Evolutionary conservation across 2,888 invertebrate genomes (phyloP), one percentile per base, ranked within the genome.

Genomic region (Yponomeuta cagnagella): DNA sequence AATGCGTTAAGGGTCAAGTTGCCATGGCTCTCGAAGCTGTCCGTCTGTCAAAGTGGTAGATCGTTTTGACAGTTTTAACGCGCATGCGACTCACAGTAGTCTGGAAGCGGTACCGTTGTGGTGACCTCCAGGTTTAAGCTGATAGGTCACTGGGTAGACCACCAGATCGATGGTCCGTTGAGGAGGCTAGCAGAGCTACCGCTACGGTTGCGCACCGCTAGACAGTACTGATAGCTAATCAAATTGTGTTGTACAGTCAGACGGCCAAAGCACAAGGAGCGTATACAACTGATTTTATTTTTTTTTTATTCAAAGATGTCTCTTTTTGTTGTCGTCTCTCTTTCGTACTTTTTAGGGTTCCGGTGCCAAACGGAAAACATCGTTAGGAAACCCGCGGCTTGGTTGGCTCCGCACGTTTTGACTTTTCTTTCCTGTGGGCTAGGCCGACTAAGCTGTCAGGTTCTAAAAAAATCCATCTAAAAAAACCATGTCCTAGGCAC

Each of bases 11-110:
- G 65, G 31, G 33, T 65, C 31, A 65, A 12, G 30, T 65, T 33
- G 65, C 33, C 2, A 10, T 12, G 65, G 65, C 33, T 65, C 12
- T 58, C 12, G 5, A n/a, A 67, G 43, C 72, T 71, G 73, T 74
- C 81, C 80, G 84, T 83, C 84, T 82, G 73, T 76, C 78, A 58
- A 58, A 58, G 73, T 74, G 74, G 77, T 75, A 77, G 81, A 82
- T 82, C 78, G 84, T 84, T 87, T 88, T 83, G 89, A 88, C 89
- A 87, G 85, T 86, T 86, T 84, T 83, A 87, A 86, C 87, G 85
- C 84, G 79, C 78, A n/a, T 63, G 75, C 76, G 87, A 88, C 52
- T 58, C 15, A 58, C 52, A 15, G 52, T 58, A 58, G 52, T 58
- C 52, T 58, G 6, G 52, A 58, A 15, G 15, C 2, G 12, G 52